Evolutionary conservation across 2,888 invertebrate genomes (phyloP), one percentile per base, ranked within the genome.

Genomic region (Agonopterix subpropinquella): DNA sequence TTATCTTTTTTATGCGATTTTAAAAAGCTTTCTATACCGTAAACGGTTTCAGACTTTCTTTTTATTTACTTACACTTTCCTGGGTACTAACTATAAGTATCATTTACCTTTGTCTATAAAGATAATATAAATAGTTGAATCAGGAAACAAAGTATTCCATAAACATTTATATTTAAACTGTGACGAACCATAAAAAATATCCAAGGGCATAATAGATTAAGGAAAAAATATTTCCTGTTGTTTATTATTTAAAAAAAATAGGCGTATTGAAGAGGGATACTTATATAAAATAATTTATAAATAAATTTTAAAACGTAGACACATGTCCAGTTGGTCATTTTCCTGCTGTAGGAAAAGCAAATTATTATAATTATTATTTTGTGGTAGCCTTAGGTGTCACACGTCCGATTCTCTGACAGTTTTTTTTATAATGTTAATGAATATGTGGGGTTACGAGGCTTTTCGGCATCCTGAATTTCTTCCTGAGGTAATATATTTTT

Each of bases 391-490:
- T 36, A 50, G 45, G 46, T 11, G 47, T 11, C 35, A 51, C 50
- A 55, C 48, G 59, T 51, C 28, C 7, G 28, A 28, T 28, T 28
- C 28, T 28, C 7, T 28, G 28, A 49, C 45, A 43, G 36, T 53
- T 44, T 45, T 44, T 45, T 9, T 18, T 11, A 37, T 46, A 15
- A n/a, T 43, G 55, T 58, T 53, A 60, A 57, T 45, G 37, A 65
- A 57, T 46, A 72, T 73, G 73, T 77, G 75, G 76, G 64, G 70
- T 15, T 66, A 63, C 11, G 47, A 47, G 11, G 10, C 47, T 8
- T 36, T 54, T 56, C 60, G 58, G 8, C 59, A 63, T 36, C 53
- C 70, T 1, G 64, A 71, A 51, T 48, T 73, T 8, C 56, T 75
- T 36, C 60, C 69, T 41, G 67, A 76, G 76, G 77, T 78, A 67